Evolutionary conservation across 2,888 invertebrate species (phyloP), one percentile per base, ranked within the genome.

Genomic region (Chymomyza fuscimana): DNA sequence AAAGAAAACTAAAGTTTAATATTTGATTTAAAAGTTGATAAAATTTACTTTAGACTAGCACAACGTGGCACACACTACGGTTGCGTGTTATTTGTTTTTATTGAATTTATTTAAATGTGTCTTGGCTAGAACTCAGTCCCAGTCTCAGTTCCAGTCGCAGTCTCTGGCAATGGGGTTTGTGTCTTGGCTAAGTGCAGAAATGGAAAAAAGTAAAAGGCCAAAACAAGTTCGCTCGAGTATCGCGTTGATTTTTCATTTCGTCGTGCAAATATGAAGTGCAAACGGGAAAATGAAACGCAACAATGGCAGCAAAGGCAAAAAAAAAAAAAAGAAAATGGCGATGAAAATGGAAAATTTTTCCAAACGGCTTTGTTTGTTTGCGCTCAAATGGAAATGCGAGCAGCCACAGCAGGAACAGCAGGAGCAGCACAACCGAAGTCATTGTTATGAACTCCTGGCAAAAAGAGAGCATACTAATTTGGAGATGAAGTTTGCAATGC

Each of bases 11-110:
- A 87, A 85, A 85, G 86, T 85, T 87, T 81, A 83, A 88, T 85
- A 85, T 85, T 85, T 85, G 85, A 87, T 85, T 85, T 87, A 86
- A 85, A 85, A 87, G 85, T 87, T 85, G 81, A 83, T 83, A 73
- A 82, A 83, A 83, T 83, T 82, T 83, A 87, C 83, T 83, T 87
- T 82, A 82, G 77, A 78, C 87, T 76, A 32, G 32, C 6, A 76
- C 87, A 87, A 72, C 60, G 36, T 16, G 63, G 15, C 51, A n/a
- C 32, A 52, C 64, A 16, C 74, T 65, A 1, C 70, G 74, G 79
- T 36, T 67, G 69, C 70, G 75, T 80, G 73, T 72, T 76, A 76
- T 76, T 69, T 77, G 74, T 83, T 83, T 86, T 81, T 77, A 85
- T 86, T 85, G 81, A 87, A 87, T 85, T 81, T 81, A 77, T 80